Evolutionary conservation across 2,888 invertebrate genomes (phyloP).

Genomic region (Lithophane semibrunnea): DNA sequence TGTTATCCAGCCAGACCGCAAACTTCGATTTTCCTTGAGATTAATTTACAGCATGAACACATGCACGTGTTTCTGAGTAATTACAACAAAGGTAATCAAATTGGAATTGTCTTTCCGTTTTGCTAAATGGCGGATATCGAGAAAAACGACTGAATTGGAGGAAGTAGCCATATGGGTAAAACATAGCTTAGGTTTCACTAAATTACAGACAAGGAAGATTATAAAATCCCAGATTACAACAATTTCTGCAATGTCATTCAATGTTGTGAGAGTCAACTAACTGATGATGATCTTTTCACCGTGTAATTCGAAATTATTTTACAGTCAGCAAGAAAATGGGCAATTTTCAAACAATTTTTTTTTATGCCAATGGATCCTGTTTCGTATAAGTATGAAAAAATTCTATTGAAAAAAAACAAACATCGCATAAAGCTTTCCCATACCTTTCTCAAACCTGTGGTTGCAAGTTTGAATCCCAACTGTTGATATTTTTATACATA

Average conservation of each 20-base stretch:
- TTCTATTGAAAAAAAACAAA: no score
- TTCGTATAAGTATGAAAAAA: no score
- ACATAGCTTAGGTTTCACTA: not conserved
- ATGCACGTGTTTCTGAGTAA: constrained; percentile 43
- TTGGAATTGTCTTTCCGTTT: constrained; percentile 42
- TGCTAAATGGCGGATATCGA: constrained; percentile 17
- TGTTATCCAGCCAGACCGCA: constrained; percentile 34
- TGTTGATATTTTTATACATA: no score
- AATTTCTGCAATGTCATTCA: not conserved
- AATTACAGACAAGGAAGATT: not conserved
- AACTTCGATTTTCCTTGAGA: constrained; percentile 52
- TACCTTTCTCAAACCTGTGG: no score
- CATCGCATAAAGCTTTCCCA: no score
- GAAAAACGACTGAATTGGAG: not conserved
- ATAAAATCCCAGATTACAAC: not conserved
- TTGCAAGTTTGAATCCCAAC: no score
- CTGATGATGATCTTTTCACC: not conserved
- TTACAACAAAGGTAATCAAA: constrained; percentile 38
- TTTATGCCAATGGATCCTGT: no score
- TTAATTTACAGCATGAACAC: constrained; percentile 49
- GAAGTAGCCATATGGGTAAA: constrained; percentile 3
- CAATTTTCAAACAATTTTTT: no score
- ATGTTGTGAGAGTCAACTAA: no score
- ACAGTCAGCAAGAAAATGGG: no score
- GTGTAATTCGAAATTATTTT: not conserved